Evolutionary conservation across 2,797 vertebrate species (phyloP).

Genomic region (Cheirogaleus major): DNA sequence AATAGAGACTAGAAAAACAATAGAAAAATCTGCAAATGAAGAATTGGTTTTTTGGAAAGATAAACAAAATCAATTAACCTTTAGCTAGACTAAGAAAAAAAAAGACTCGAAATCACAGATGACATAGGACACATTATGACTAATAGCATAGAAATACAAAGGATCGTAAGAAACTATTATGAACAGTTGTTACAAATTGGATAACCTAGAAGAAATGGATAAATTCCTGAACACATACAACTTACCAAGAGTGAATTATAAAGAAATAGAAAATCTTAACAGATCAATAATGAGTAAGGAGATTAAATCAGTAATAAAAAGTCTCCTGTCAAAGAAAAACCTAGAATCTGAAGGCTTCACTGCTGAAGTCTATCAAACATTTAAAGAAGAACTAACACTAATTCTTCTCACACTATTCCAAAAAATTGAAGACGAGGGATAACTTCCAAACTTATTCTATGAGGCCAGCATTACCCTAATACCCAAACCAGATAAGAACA

Average conservation of each 20-base stretch:
- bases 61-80: neutral
- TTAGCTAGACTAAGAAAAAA: neutral
- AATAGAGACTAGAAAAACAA: neutral
- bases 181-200: neutral
- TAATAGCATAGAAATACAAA: neutral
- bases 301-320: neutral
- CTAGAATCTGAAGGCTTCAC: neutral
- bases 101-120: neutral
- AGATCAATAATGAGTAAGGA: neutral
- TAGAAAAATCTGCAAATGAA: neutral
- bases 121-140: neutral
- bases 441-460: neutral
- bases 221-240: neutral
- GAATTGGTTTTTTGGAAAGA: neutral
- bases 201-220: neutral
- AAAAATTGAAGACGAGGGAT: neutral
- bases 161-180: neutral
- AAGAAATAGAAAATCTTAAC: neutral
- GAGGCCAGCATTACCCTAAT: neutral
- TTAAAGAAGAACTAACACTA: neutral
- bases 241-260: neutral
- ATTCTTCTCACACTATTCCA: neutral
- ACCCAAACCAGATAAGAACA: neutral
- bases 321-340: neutral
- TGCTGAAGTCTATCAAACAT: neutral